These are phyloP conservation scores for Lordiphosa mommai DNA, from an alignment of 1,140 invertebrate species.

Conservation along the genomic window DNA sequence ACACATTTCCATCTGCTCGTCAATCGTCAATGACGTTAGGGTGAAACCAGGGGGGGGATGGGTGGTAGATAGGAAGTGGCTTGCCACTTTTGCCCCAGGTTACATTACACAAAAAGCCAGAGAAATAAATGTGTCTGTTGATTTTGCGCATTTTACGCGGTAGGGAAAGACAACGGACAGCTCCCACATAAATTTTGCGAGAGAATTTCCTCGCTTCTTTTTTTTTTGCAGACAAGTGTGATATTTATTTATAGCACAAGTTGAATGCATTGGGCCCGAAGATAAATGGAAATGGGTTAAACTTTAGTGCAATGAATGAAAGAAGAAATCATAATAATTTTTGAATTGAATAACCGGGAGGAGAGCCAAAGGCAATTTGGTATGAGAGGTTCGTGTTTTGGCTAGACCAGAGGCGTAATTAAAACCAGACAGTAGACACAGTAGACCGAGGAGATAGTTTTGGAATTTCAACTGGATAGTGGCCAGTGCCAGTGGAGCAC, in stretches of 20 bases:
- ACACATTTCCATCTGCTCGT: slow-evolving; percentile 43
- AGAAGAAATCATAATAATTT: slow-evolving; percentile 26
- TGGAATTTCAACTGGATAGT: too few species aligned
- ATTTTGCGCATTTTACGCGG: slow-evolving; percentile 47
- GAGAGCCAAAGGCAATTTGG: background rate
- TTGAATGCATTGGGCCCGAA: slow-evolving; percentile 25
- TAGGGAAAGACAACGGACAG: slow-evolving; percentile 16
- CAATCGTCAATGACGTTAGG: slow-evolving; percentile 36
- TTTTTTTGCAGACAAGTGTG: slow-evolving; percentile 48
- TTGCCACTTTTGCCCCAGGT: slow-evolving; percentile 40
- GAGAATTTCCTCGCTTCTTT: slow-evolving; percentile 39
- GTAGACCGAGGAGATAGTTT: slow-evolving; percentile 1
- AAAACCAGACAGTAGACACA: slow-evolving; percentile 12
- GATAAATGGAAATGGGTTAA: slow-evolving; percentile 73
- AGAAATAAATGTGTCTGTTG: slow-evolving; percentile 61
- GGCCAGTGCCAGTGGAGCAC: too few species aligned
- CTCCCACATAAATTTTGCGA: slow-evolving; percentile 65
- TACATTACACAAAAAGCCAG: slow-evolving; percentile 42
- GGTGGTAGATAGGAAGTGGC: slow-evolving; percentile 1
- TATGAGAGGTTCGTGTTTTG: slow-evolving; percentile 17
- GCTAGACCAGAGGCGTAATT: slow-evolving; percentile 11
- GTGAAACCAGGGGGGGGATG: background rate
- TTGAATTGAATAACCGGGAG: background rate
- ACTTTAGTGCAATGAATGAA: slow-evolving; percentile 53
- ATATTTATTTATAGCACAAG: slow-evolving; percentile 65